phyloP scores from a whole-genome alignment of 2,888 invertebrate species.

The Aleiodes testaceus region DNA sequence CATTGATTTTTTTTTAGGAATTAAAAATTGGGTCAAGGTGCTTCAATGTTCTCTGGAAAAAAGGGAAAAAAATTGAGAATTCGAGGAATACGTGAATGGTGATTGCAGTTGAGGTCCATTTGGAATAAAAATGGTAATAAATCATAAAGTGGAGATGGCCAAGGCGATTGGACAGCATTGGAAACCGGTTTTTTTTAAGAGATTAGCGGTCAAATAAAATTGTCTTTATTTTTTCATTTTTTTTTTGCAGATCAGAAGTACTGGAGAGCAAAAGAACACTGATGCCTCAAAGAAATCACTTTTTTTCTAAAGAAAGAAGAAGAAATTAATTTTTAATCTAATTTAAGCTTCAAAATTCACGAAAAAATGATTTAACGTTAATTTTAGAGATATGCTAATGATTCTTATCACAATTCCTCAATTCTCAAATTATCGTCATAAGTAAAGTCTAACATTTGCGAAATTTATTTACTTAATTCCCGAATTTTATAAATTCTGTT shows the following conservation, averaged over 20 bases:
- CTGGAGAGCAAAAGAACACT: not conserved
- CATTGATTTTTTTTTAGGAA: too few species aligned
- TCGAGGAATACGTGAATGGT: slow-evolving; percentile 31
- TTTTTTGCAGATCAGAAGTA: slow-evolving; percentile 8
- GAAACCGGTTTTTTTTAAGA: slow-evolving; percentile 45
- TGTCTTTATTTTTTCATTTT: slow-evolving; percentile 26
- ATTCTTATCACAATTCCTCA: too few species aligned
- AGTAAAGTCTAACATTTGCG: too few species aligned
- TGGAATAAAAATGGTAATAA: slow-evolving; percentile 10
- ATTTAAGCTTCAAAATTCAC: too few species aligned
- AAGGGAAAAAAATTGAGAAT: slow-evolving; percentile 24
- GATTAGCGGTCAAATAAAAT: slow-evolving; percentile 44
- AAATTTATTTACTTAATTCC: too few species aligned
- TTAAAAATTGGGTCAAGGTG: not conserved
- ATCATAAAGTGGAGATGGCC: slow-evolving; percentile 32
- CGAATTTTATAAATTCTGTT: too few species aligned
- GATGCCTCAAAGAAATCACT: slow-evolving; percentile 15
- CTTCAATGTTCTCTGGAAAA: slow-evolving; percentile 5
- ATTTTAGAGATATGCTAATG: too few species aligned
- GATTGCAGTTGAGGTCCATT: slow-evolving; percentile 9
- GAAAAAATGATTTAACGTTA: too few species aligned
- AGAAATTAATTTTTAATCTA: too few species aligned
- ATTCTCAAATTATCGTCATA: too few species aligned
- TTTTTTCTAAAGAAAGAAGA: not conserved
- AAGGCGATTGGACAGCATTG: slow-evolving; percentile 33